phyloP scores from a whole-genome alignment of 2,888 invertebrate genomes.

The Anarsia innoxiella region DNA sequence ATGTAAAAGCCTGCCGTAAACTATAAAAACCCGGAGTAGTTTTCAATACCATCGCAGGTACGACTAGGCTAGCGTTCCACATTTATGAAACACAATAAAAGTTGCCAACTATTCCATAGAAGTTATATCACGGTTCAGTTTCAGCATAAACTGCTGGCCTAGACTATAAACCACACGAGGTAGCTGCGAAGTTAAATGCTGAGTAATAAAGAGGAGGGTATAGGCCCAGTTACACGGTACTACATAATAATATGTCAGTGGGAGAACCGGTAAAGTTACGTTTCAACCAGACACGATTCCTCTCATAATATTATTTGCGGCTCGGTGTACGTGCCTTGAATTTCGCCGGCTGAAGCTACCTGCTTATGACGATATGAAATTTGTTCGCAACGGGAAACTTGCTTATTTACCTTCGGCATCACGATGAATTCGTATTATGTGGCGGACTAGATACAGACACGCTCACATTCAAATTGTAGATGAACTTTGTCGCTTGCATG shows the following conservation, averaged over 20 bases:
- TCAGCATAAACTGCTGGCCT: background rate
- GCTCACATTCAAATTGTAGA: slow-evolving; percentile 4
- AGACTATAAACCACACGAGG: slow-evolving; percentile 6
- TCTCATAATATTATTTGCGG: slow-evolving; percentile 63
- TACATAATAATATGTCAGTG: slow-evolving; percentile 20
- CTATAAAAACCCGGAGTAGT: too few relatives aligned
- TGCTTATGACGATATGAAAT: slow-evolving; percentile 52
- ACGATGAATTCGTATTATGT: slow-evolving; percentile 25
- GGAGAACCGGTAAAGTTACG: slow-evolving; percentile 41
- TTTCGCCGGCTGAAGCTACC: slow-evolving; percentile 34
- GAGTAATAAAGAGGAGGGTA: slow-evolving; percentile 2
- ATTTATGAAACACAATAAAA: too few relatives aligned
- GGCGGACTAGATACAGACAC: slow-evolving; percentile 9
- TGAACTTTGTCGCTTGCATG: slow-evolving; percentile 4
- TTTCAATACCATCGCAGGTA: too few relatives aligned
- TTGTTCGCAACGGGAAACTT: slow-evolving; percentile 47
- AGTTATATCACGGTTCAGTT: background rate
- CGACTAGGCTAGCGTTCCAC: too few relatives aligned
- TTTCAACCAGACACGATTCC: slow-evolving; percentile 51
- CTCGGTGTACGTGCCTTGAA: slow-evolving; percentile 50
- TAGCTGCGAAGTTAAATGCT: slow-evolving; percentile 8
- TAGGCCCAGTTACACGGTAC: slow-evolving; percentile 10
- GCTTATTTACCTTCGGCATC: slow-evolving; percentile 49
- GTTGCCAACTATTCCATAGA: slow-evolving; percentile 4
- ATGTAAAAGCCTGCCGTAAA: too few relatives aligned